Evolutionary conservation across 2,113 vertebrate species (phyloP), one percentile per base, ranked within the genome.

Genomic region (Lamprotornis superbus): DNA sequence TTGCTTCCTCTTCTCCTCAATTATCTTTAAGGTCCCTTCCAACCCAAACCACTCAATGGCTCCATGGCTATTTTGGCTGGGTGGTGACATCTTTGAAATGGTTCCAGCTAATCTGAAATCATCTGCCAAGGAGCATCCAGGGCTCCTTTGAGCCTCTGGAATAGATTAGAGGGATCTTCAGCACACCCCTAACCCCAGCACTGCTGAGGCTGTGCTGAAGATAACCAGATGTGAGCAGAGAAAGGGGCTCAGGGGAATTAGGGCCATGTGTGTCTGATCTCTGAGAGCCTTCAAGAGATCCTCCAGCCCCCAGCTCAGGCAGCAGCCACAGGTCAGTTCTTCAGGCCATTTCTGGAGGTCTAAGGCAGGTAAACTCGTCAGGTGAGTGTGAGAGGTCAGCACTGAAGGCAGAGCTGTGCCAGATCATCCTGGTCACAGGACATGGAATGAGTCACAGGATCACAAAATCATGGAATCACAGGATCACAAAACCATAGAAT

Each of bases 171-270:
- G 4, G 28, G 24, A 4, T 10, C 8, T 55, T 73, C 84, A 75
- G 31, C 55, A 7, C 4, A 14, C n/a, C 30, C 59, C 69, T 53
- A 37, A 79, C 25, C 28, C 53, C 56, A 85, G 10, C 35, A 3
- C 31, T 21, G 79, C 2, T 22, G 5, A 20, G 25, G 61, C 46
- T 88, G 90, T 21, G 79, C 2, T 22, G 75, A 89, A 87, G 96
- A 74, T 64, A 94, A 90, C 57, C 95, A 97, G 95, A 96, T 95
- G 89, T 60, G 82, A 94, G 73, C 67, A 91, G 93, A 94, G 74
- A 79, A 93, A 92, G 67, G 11, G 27, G 69, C 17, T n/a, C 1
- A 0, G 44, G 8, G 31, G 64, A 77, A 94, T 69, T 15, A 3
- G 21, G 52, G 56, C 85, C 87, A 17, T 6, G 37, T 81, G 73